Evolutionary conservation across 2,797 vertebrate species (phyloP).

Genomic region (Podarcis siculus): DNA sequence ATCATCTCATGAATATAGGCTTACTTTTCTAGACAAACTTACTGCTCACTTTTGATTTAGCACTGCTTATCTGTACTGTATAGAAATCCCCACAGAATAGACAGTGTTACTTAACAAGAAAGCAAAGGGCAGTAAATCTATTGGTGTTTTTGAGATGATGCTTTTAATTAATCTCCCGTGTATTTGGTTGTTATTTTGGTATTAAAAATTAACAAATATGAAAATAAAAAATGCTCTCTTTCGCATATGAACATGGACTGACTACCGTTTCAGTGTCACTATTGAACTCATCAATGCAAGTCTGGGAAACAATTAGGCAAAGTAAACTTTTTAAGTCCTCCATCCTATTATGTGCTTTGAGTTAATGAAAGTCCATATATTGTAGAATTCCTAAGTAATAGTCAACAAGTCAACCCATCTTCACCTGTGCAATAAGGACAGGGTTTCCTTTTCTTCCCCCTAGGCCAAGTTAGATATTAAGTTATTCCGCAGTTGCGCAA

Average conservation of each 20-base stretch:
- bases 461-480: not conserved
- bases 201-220: constrained; percentile 8
- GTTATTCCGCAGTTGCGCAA: not conserved
- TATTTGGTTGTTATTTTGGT: not conserved
- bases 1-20: constrained; percentile 41
- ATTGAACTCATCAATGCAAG: not conserved
- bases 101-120: constrained; percentile 35
- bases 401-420: not conserved
- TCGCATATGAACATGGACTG: not conserved
- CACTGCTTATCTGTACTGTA: not conserved
- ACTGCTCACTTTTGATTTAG: constrained; percentile 48
- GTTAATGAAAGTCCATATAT: not conserved
- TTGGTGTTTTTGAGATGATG: constrained; percentile 39
- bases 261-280: not conserved
- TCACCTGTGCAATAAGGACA: not conserved
- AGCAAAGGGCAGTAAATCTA: constrained; percentile 31
- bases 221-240: not conserved
- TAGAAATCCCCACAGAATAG: constrained; percentile 33
- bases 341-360: not conserved
- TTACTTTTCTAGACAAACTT: constrained; percentile 50
- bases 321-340: not conserved
- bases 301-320: not conserved
- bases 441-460: not conserved
- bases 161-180: constrained; percentile 58
- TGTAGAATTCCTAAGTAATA: not conserved